Evolutionary conservation across 2,113 vertebrate species (phyloP).

Genomic region (Pygoscelis adeliae): DNA sequence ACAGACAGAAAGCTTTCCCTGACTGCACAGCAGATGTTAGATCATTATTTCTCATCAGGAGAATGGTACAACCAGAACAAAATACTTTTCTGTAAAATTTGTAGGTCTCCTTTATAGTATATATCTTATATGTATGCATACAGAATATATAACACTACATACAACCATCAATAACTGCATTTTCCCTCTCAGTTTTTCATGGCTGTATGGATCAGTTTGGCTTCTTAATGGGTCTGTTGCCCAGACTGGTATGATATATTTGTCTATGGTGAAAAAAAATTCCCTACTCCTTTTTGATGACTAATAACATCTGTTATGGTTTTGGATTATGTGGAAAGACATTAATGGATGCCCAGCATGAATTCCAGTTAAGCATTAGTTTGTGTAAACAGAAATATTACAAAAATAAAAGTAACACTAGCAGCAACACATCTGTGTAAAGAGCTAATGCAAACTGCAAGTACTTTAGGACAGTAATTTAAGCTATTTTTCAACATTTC

Average conservation of each 20-base stretch:
- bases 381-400: slow-evolving; percentile 71
- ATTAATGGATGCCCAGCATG: slow-evolving; percentile 30
- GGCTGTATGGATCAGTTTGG: background rate
- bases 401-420: slow-evolving; percentile 69
- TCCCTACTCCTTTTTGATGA: slow-evolving; percentile 3
- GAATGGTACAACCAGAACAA: background rate
- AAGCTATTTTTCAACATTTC: slow-evolving; percentile 76
- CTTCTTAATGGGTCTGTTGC: background rate
- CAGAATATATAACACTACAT: background rate
- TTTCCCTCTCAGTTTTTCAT: background rate
- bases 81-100: background rate
- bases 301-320: background rate
- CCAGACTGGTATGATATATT: background rate
- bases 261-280: background rate
- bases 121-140: background rate
- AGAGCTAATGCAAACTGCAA: slow-evolving; percentile 23
- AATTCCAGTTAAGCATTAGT: slow-evolving; percentile 81
- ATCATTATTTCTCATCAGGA: slow-evolving; percentile 25
- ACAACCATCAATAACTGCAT: background rate
- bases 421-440: slow-evolving; percentile 29
- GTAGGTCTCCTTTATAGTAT: background rate
- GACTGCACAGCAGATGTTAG: background rate
- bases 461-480: slow-evolving; percentile 67
- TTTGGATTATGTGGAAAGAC: background rate
- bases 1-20: slow-evolving; percentile 17